Conservation (phyloP, 2,113 vertebrate genomes). For the Scartelaos histophorus region DNA sequence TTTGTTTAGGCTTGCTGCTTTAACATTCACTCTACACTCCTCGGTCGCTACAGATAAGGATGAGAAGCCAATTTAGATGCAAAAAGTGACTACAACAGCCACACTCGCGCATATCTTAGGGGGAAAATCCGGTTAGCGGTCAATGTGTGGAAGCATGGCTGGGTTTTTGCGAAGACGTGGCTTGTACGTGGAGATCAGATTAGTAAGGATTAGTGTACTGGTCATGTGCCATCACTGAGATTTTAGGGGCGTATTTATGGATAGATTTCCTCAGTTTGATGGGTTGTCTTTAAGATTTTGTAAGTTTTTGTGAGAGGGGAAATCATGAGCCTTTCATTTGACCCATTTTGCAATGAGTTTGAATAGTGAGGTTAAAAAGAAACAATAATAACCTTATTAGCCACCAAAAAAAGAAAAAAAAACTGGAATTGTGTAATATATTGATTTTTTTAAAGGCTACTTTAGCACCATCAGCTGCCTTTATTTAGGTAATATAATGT, state of each 20-base stretch:
- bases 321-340: too few species aligned
- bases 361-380: too few species aligned
- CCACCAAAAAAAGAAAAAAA: too few species aligned
- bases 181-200: background rate
- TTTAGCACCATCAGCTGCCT: too few species aligned
- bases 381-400: too few species aligned
- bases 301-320: too few species aligned
- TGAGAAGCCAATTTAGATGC: background rate
- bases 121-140: background rate
- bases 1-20: constrained; percentile 25
- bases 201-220: background rate
- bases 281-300: too few species aligned
- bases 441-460: too few species aligned
- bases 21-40: constrained; percentile 15
- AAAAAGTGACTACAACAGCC: background rate
- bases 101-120: background rate
- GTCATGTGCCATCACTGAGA: background rate
- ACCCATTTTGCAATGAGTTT: too few species aligned
- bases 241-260: background rate
- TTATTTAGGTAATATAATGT: too few species aligned
- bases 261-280: too few species aligned
- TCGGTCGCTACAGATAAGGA: background rate
- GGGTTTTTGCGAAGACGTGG: background rate
- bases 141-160: background rate
- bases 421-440: too few species aligned